Conservation (phyloP, 2,888 invertebrate genomes). For the Orchesellides sinensis region DNA sequence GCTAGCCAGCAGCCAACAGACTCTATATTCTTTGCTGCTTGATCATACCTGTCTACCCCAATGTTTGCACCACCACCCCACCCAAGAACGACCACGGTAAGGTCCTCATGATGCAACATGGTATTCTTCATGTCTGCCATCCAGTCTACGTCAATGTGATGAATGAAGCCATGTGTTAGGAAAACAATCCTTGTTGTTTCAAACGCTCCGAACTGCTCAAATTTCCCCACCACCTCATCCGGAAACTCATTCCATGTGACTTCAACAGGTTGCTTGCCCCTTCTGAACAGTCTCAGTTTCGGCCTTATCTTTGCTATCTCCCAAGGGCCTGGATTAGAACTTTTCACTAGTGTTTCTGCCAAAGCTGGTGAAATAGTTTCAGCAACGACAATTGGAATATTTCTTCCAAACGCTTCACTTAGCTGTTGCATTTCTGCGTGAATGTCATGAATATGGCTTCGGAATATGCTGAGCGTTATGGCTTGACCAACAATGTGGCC, state of each 20-base stretch:
- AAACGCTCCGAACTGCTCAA: conserved; percentile 64
- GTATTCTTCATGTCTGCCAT: conserved; percentile 66
- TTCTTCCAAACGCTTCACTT: conserved; percentile 65
- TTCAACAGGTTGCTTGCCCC: conserved; percentile 60
- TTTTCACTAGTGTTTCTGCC: conserved; percentile 67
- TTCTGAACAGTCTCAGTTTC: conserved; percentile 61
- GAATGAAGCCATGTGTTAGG: conserved; percentile 68
- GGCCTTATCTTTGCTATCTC: conserved; percentile 60
- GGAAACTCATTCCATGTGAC: conserved; percentile 64
- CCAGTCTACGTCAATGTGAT: conserved; percentile 66
- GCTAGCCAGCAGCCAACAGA: conserved; percentile 67
- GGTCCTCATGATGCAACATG: conserved; percentile 57
- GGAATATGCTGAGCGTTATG: conserved; percentile 63
- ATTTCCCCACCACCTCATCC: conserved; percentile 58
- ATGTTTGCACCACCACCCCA: conserved; percentile 70
- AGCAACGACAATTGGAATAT: conserved; percentile 65
- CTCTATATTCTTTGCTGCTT: conserved; percentile 65
- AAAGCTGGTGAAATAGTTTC: conserved; percentile 64
- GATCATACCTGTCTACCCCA: conserved; percentile 65
- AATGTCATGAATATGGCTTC: conserved; percentile 50
- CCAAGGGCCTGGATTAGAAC: conserved; percentile 66
- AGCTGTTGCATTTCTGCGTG: conserved; percentile 66
- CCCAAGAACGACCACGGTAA: conserved; percentile 61
- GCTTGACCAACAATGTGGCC: conserved; percentile 68
- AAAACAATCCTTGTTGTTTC: conserved; percentile 64